Conservation (phyloP, 2,113 vertebrate species). For the Indicator maculatus region DNA sequence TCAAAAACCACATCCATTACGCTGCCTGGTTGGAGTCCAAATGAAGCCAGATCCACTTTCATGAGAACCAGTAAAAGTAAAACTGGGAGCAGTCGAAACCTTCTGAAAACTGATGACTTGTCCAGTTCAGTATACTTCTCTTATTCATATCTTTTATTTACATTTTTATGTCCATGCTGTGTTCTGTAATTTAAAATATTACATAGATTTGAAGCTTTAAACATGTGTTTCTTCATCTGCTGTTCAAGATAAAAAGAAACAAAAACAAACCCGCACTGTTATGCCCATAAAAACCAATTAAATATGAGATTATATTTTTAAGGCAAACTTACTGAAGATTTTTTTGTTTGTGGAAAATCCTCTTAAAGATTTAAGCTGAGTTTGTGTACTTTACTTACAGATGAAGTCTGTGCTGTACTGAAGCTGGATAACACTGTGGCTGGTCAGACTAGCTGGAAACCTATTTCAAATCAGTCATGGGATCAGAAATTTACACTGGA, state of each 20-base stretch:
- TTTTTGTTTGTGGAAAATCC: slow-evolving; percentile 66
- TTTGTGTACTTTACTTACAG: slow-evolving; percentile 81
- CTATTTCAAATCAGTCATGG: slow-evolving; percentile 97
- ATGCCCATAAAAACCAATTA: neutral
- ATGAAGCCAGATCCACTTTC: slow-evolving; percentile 94
- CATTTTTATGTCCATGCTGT: neutral
- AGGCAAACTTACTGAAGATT: slow-evolving; percentile 24
- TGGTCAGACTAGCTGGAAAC: slow-evolving; percentile 96
- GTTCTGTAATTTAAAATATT: neutral
- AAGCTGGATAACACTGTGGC: slow-evolving; percentile 99
- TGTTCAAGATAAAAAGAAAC: neutral
- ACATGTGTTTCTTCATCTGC: neutral
- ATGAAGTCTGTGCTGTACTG: slow-evolving; percentile 96
- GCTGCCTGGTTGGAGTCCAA: slow-evolving; percentile 95
- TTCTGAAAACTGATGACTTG: slow-evolving; percentile 93
- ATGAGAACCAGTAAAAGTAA: slow-evolving; percentile 93
- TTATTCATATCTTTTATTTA: neutral
- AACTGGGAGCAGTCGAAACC: slow-evolving; percentile 88
- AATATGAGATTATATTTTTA: slow-evolving; percentile 41
- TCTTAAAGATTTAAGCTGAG: slow-evolving; percentile 72
- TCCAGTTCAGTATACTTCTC: slow-evolving; percentile 88
- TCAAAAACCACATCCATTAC: slow-evolving; percentile 91
- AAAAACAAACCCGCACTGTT: neutral
- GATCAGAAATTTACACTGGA: slow-evolving; percentile 99
- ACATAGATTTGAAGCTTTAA: neutral